Percentiles rank a stretch among this genome's conserved stretches.
Evolutionary conservation across 2,113 vertebrate species (phyloP).

Genomic region (Lasiurus borealis): DNA sequence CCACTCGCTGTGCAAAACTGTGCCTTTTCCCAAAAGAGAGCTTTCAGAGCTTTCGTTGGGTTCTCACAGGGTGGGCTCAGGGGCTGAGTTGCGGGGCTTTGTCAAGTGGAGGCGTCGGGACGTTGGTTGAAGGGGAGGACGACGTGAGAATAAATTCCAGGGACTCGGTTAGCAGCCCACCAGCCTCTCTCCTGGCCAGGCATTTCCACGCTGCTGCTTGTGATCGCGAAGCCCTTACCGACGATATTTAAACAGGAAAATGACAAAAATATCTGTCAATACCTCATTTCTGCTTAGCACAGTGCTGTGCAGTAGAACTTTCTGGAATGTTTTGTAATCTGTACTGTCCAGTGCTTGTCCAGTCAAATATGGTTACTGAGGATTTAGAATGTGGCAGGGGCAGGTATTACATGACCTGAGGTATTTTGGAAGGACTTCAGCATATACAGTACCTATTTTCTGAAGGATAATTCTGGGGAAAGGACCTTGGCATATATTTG

Average conservation of each 20-base stretch:
- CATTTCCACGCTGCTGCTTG: accelerated
- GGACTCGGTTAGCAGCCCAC: accelerated
- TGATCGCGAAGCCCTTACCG: background rate
- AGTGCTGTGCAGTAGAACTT: background rate
- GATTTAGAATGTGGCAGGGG: background rate
- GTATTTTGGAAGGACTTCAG: background rate
- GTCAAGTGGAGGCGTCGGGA: background rate
- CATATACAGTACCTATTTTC: background rate
- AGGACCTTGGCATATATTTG: background rate
- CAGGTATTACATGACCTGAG: accelerated
- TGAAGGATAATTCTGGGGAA: background rate
- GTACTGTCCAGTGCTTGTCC: accelerated
- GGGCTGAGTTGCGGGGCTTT: accelerated
- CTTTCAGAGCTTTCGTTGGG: no score
- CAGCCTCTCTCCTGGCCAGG: background rate
- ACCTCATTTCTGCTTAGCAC: background rate
- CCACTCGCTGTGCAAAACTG: accelerated
- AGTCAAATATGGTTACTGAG: background rate
- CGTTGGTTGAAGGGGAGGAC: accelerated
- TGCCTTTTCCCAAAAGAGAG: background rate
- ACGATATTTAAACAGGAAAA: background rate
- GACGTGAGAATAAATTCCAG: accelerated
- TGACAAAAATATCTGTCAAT: background rate
- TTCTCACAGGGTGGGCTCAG: background rate
- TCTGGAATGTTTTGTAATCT: background rate